phyloP scores from a whole-genome alignment of 1,140 invertebrate genomes.

The Sipha flava region DNA sequence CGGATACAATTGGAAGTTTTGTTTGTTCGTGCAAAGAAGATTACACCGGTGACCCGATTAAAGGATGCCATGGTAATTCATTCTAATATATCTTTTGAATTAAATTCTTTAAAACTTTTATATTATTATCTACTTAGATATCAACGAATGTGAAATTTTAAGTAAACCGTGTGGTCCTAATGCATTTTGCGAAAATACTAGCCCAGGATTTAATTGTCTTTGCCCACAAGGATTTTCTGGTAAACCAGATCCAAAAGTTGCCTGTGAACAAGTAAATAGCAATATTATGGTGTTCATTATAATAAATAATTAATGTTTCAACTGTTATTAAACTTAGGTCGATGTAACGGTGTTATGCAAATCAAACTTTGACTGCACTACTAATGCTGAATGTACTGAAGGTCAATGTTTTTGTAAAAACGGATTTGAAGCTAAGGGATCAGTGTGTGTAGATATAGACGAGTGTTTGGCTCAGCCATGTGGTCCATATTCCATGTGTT shows the following conservation, averaged over 20 bases:
- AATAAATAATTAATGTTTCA: background rate
- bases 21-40: constrained; percentile 72
- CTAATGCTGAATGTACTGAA: constrained; percentile 81
- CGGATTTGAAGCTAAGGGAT: constrained; percentile 71
- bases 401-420: constrained; percentile 83
- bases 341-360: constrained; percentile 78
- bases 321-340: constrained; percentile 49
- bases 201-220: constrained; percentile 76
- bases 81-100: background rate
- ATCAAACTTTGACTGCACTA: constrained; percentile 83
- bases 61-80: constrained; percentile 59
- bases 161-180: constrained; percentile 76
- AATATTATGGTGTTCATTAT: background rate
- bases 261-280: constrained; percentile 67
- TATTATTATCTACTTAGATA: constrained; percentile 51
- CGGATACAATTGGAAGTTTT: constrained; percentile 77
- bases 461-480: constrained; percentile 71
- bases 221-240: constrained; percentile 82
- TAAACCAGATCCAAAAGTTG: constrained; percentile 68
- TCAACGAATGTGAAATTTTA: constrained; percentile 77
- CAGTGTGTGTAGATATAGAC: constrained; percentile 70
- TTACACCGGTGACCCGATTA: constrained; percentile 74
- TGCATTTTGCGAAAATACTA: constrained; percentile 78
- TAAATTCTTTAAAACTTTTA: background rate
- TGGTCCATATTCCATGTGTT: constrained; percentile 70